These are phyloP conservation scores for Sceloporus undulatus DNA, from an alignment of 2,113 vertebrate genomes.

Conservation along the genomic window DNA sequence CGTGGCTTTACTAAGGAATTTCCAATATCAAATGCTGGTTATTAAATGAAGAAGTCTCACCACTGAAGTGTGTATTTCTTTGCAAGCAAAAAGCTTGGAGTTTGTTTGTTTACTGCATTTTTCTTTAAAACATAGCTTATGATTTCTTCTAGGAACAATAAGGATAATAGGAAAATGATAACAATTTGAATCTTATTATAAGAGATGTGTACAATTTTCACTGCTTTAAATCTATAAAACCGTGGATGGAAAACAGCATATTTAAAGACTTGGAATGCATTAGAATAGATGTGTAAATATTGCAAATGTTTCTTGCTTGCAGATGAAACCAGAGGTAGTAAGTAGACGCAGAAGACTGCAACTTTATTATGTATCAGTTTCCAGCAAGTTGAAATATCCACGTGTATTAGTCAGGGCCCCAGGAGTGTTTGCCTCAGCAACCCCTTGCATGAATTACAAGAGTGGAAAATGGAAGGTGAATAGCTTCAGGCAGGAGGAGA, in stretches of 20 bases:
- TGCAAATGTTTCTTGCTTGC: not conserved
- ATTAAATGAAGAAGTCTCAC: conserved; percentile 11
- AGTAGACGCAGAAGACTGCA: not conserved
- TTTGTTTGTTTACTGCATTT: conserved; percentile 8
- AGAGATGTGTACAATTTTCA: not conserved
- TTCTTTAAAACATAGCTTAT: conserved; percentile 1
- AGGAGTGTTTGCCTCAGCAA: conserved; percentile 15
- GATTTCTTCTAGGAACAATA: not conserved
- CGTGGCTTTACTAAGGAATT: conserved; percentile 25
- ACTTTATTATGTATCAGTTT: conserved; percentile 9
- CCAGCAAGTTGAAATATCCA: conserved; percentile 4
- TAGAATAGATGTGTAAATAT: conserved; percentile 9
- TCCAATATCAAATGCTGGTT: conserved; percentile 31
- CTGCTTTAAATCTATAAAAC: not conserved
- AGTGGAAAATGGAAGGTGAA: conserved; percentile 16
- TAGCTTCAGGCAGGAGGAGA: not conserved
- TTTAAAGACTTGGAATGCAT: conserved; percentile 26
- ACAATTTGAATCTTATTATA: not conserved
- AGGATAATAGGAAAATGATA: not conserved
- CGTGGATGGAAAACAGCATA: conserved; percentile 13
- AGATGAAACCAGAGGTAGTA: not conserved
- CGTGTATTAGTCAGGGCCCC: conserved; percentile 3
- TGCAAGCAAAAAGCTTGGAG: not conserved
- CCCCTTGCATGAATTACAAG: not conserved
- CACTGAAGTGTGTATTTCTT: conserved; percentile 14